phyloP scores from a whole-genome alignment of 2,888 invertebrate genomes.

The Loripinus fragilis region DNA sequence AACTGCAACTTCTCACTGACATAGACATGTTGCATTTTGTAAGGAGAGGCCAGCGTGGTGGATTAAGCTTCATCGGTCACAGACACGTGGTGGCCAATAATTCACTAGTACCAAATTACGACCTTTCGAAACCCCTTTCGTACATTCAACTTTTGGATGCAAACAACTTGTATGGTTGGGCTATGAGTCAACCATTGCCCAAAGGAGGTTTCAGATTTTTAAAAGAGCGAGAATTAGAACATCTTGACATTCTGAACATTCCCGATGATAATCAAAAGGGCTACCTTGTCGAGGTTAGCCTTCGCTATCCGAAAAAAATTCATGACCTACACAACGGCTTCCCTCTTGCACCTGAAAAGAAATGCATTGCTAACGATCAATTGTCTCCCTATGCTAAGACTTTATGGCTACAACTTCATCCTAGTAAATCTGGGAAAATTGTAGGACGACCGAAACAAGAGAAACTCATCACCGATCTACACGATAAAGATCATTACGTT shows the following conservation, averaged over 20 bases:
- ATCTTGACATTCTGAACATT: conserved; percentile 33
- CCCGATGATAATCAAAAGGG: conserved; percentile 44
- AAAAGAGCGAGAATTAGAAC: not conserved
- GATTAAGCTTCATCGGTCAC: conserved; percentile 57
- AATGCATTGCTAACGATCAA: not conserved
- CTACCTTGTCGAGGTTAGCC: conserved; percentile 83
- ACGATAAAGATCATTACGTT: conserved; percentile 14
- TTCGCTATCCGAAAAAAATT: conserved; percentile 81
- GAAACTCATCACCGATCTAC: conserved; percentile 37
- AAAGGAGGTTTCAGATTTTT: conserved; percentile 56
- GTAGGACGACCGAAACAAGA: conserved; percentile 25
- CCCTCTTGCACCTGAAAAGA: conserved; percentile 55
- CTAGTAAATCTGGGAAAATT: not conserved
- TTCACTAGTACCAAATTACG: conserved; percentile 53
- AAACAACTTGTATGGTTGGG: conserved; percentile 45
- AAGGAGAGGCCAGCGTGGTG: conserved; percentile 52
- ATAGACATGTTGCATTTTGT: conserved; percentile 67
- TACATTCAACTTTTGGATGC: conserved; percentile 24
- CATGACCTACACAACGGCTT: conserved; percentile 79
- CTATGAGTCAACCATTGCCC: conserved; percentile 69
- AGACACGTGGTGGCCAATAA: conserved; percentile 73
- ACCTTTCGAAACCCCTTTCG: conserved; percentile 49
- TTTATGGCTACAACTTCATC: no score
- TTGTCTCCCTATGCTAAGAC: not conserved
- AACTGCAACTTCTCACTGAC: conserved; percentile 71